Conservation (phyloP, 2,797 vertebrate genomes). For the Bovichtus variegatus region DNA sequence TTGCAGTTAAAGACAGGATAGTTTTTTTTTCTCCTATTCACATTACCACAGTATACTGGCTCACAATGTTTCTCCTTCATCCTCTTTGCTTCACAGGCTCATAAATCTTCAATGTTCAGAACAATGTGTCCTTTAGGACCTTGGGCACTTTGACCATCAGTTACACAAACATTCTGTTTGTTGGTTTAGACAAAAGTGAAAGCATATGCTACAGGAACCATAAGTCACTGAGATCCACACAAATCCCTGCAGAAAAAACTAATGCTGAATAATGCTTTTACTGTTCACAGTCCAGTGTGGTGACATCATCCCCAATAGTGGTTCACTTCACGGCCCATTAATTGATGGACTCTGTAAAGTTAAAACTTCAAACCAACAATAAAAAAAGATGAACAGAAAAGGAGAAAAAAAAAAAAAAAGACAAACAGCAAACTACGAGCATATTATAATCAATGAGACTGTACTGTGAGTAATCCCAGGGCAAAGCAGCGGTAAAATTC, state of each 20-base stretch:
- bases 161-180: slow-evolving; percentile 81
- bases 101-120: slow-evolving; percentile 68
- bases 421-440: slow-evolving; percentile 31
- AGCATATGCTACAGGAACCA: slow-evolving; percentile 76
- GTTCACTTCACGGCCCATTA: slow-evolving; percentile 38
- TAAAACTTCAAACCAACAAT: slow-evolving; percentile 42
- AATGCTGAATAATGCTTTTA: slow-evolving; percentile 66
- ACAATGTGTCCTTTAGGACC: slow-evolving; percentile 76
- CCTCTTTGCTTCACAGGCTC: slow-evolving; percentile 67
- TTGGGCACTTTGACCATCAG: slow-evolving; percentile 75
- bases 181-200: slow-evolving; percentile 81
- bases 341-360: slow-evolving; percentile 33
- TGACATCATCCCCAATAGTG: slow-evolving; percentile 56
- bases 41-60: slow-evolving; percentile 58
- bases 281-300: slow-evolving; percentile 43
- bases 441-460: slow-evolving; percentile 53
- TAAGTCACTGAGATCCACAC: slow-evolving; percentile 68
- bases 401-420: slow-evolving; percentile 3
- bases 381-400: slow-evolving; percentile 35
- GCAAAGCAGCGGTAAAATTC: slow-evolving; percentile 64
- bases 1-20: slow-evolving; percentile 49
- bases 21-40: slow-evolving; percentile 26
- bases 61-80: slow-evolving; percentile 63
- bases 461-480: slow-evolving; percentile 60
- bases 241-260: slow-evolving; percentile 62